Percentiles rank a stretch among this genome's conserved stretches.
These are phyloP conservation scores for Cranoglanis bouderius DNA, from an alignment of 2,113 vertebrate species.

Conservation along the genomic window DNA sequence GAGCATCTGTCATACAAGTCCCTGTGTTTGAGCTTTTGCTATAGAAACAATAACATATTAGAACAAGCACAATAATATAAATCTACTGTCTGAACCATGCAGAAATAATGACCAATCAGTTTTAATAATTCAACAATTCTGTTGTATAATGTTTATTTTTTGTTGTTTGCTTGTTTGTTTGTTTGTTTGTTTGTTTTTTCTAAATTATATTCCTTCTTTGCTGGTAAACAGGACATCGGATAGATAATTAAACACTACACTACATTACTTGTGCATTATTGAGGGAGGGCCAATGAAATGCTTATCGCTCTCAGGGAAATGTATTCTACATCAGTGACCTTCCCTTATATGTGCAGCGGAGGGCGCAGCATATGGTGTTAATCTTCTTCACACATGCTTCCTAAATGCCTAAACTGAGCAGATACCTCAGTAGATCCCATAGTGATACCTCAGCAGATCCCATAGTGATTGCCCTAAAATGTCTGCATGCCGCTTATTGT, in stretches of 20 bases:
- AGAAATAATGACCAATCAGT: neutral
- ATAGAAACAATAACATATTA: neutral
- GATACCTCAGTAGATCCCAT: neutral
- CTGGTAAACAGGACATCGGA: neutral
- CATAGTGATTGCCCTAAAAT: neutral
- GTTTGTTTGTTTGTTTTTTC: no score
- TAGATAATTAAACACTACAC: neutral
- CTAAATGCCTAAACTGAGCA: slow-evolving; percentile 1
- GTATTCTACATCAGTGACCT: neutral
- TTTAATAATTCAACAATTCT: no score
- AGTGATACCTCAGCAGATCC: no score
- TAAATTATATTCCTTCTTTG: neutral
- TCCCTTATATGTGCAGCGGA: neutral
- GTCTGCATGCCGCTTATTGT: slow-evolving; percentile 10
- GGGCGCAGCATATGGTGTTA: neutral
- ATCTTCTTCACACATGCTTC: neutral
- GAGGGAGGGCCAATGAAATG: neutral
- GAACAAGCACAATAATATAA: neutral
- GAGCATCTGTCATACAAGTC: no score
- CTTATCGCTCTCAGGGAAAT: neutral
- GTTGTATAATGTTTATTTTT: neutral
- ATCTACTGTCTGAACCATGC: neutral
- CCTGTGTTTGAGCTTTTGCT: neutral
- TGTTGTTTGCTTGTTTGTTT: no score
- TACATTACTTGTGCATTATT: neutral